These are phyloP conservation scores for Nemurella pictetii DNA, from an alignment of 2,888 invertebrate genomes.

Conservation along the genomic window DNA sequence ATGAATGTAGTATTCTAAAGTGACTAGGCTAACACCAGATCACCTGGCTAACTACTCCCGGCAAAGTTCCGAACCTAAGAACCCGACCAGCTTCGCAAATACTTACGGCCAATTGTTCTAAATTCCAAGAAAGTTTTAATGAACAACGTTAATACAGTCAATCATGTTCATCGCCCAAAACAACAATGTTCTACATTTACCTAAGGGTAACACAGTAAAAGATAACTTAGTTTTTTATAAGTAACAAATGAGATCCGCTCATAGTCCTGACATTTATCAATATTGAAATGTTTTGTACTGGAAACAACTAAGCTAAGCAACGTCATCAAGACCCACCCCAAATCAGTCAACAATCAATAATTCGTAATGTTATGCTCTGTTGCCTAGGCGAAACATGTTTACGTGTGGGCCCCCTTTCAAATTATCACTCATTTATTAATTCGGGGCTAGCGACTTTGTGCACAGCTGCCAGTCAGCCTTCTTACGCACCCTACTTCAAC, in stretches of 20 bases:
- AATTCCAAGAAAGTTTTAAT: no score
- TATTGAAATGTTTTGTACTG: background rate
- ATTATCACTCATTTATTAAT: background rate
- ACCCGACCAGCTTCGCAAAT: no score
- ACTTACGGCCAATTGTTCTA: no score
- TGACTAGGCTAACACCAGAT: background rate
- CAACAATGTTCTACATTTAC: background rate
- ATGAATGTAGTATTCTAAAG: background rate
- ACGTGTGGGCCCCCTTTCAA: background rate
- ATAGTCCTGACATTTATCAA: background rate
- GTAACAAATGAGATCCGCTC: no score
- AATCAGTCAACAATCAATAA: background rate
- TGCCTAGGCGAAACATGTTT: background rate
- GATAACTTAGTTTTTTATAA: background rate
- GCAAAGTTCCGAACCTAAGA: no score
- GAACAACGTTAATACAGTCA: no score
- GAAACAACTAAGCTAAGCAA: background rate
- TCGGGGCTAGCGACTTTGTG: background rate
- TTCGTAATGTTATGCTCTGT: background rate
- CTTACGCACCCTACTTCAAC: background rate
- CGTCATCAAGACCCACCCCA: no score
- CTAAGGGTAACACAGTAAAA: background rate
- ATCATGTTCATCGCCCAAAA: background rate
- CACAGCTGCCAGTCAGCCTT: no score
- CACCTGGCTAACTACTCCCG: no score